A percentile compares a stretch with the other conserved stretches of the same genome.
Evolutionary conservation across 1,140 invertebrate genomes (phyloP).

Genomic region (Neodiprion virginianus): DNA sequence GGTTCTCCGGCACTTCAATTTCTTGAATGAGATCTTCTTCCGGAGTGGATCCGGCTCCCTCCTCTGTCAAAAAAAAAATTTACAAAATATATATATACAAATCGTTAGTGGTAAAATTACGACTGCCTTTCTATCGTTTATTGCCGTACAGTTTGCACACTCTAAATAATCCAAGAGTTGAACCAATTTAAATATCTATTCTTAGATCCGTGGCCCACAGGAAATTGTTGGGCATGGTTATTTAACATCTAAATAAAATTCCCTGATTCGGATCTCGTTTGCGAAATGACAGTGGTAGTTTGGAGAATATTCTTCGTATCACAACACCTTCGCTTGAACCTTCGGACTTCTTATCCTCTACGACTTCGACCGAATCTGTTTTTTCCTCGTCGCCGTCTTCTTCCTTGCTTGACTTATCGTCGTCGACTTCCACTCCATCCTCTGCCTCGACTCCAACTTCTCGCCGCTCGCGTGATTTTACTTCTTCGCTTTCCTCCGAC

Average conservation of each 20-base stretch:
- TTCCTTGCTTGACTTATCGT: conserved; percentile 8
- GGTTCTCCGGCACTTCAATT: conserved; percentile 76
- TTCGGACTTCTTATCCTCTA: conserved; percentile 61
- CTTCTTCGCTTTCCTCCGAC: conserved; percentile 13
- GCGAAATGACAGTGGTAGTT: neutral
- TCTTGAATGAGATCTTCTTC: conserved; percentile 69
- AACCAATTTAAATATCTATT: conserved; percentile 17
- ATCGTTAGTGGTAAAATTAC: conserved; percentile 11
- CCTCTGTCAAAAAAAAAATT: conserved; percentile 21
- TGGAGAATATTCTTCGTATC: neutral
- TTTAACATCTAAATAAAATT: neutral
- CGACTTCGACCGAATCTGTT: conserved; percentile 43
- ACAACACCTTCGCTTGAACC: conserved; percentile 39
- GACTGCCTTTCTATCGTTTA: conserved; percentile 13
- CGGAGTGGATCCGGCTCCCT: conserved; percentile 47
- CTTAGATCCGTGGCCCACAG: too few relatives aligned
- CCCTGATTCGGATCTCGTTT: neutral
- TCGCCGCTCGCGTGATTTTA: conserved; percentile 25
- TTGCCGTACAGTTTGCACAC: conserved; percentile 16
- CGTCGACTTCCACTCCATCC: conserved; percentile 29
- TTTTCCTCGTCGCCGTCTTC: conserved; percentile 34
- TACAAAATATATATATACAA: neutral
- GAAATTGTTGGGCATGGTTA: too few relatives aligned
- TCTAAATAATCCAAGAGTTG: conserved; percentile 30
- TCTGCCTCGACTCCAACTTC: conserved; percentile 32